Percentiles rank a stretch among this genome's conserved stretches.
Evolutionary conservation across 2,888 invertebrate genomes (phyloP).

Genomic region (Drosophila neutralis): DNA sequence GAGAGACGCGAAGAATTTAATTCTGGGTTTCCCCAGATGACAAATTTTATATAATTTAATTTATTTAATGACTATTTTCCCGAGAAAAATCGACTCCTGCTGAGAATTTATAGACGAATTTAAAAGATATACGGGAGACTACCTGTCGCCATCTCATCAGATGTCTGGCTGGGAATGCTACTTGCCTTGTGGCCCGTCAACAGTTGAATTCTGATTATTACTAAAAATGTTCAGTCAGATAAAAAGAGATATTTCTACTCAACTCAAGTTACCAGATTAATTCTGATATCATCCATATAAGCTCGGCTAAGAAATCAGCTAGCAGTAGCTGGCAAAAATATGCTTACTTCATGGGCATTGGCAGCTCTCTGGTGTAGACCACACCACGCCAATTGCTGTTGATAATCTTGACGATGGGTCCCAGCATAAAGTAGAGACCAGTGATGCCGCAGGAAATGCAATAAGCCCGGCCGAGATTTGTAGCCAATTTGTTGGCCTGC

Average conservation of each 20-base stretch:
- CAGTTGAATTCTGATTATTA: neutral
- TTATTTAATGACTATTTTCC: neutral
- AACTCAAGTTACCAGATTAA: neutral
- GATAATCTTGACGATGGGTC: constrained; percentile 72
- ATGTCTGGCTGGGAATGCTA: neutral
- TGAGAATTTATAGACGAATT: neutral
- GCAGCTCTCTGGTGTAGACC: constrained; percentile 63
- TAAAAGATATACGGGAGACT: neutral
- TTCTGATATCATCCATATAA: neutral
- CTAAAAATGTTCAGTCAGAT: neutral
- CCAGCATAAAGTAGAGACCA: constrained; percentile 79
- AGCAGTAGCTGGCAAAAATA: neutral
- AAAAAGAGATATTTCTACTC: neutral
- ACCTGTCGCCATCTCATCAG: neutral
- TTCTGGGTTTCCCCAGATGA: neutral
- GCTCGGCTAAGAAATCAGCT: neutral
- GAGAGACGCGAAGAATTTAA: neutral
- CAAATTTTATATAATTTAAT: neutral
- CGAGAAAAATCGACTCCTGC: neutral
- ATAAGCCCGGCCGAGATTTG: constrained; percentile 68
- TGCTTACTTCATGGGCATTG: constrained; percentile 82
- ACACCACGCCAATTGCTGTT: constrained; percentile 50
- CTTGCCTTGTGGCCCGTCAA: neutral
- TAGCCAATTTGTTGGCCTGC: constrained; percentile 65
- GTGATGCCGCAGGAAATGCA: constrained; percentile 73